A percentile compares a stretch with the other conserved stretches of the same genome.
phyloP scores from a whole-genome alignment of 2,113 vertebrate genomes.

The Naja naja region DNA sequence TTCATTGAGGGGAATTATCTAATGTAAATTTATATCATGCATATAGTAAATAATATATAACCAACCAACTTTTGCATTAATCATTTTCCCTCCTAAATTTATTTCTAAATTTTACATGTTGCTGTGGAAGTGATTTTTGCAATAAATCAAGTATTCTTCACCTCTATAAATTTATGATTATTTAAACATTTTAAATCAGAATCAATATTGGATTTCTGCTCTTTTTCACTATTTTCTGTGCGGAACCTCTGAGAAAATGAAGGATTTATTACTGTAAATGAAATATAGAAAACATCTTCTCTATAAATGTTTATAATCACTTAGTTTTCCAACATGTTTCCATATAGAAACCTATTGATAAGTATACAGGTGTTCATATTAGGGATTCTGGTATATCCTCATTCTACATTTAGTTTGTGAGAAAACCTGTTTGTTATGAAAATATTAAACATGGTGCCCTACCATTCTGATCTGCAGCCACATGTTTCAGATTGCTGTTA shows the following conservation, averaged over 20 bases:
- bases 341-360: background rate
- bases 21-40: slow-evolving; percentile 4
- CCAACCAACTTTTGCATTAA: slow-evolving; percentile 9
- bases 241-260: background rate
- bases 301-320: background rate
- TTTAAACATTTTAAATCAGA: slow-evolving; percentile 1
- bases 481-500: background rate
- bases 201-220: background rate
- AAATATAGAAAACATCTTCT: background rate
- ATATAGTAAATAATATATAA: slow-evolving; percentile 12
- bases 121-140: slow-evolving; percentile 7
- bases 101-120: background rate
- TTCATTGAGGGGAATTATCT: slow-evolving; percentile 9
- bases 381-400: slow-evolving; percentile 30
- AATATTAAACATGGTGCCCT: background rate
- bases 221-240: background rate
- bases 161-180: slow-evolving; percentile 19
- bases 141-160: background rate
- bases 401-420: slow-evolving; percentile 37
- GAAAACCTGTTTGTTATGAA: background rate
- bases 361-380: background rate
- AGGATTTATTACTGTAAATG: background rate
- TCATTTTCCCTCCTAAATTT: slow-evolving; percentile 1
- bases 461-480: background rate
- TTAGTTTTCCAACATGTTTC: background rate